A percentile compares a stretch with the other conserved stretches of the same genome.
Conservation (phyloP, 1,140 invertebrate genomes). For the Aradophagus sp. region DNA sequence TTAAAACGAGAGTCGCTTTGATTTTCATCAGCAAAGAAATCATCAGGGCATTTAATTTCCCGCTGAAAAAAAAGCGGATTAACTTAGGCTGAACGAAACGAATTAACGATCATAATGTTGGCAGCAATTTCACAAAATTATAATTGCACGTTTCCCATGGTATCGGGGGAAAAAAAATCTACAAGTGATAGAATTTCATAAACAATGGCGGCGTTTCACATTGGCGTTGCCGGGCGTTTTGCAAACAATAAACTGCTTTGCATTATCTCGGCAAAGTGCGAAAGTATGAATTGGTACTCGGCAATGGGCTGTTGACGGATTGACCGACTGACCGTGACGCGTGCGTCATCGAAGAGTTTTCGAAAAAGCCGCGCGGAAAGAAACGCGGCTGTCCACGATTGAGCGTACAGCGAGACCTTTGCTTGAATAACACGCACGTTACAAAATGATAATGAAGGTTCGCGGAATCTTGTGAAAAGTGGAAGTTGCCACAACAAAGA, state of each 20-base stretch:
- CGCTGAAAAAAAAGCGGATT: too few species aligned
- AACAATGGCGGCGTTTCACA: constrained; percentile 42
- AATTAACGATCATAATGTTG: too few species aligned
- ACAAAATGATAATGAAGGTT: constrained; percentile 46
- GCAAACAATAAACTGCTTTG: constrained; percentile 51
- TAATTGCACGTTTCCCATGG: constrained; percentile 11
- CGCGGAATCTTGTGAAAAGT: constrained; percentile 33
- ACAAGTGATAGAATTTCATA: constrained; percentile 36
- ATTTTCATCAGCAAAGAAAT: too few species aligned
- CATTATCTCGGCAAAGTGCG: constrained; percentile 45
- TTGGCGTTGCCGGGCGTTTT: constrained; percentile 28
- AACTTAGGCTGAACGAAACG: too few species aligned
- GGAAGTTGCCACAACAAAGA: constrained; percentile 44
- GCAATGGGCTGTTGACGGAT: constrained; percentile 32
- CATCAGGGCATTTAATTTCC: too few species aligned
- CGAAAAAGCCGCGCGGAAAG: constrained; percentile 17
- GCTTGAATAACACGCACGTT: constrained; percentile 21
- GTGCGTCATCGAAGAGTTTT: constrained; percentile 13
- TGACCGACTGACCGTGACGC: constrained; percentile 24
- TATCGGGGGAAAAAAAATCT: constrained; percentile 28
- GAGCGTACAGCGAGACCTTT: constrained; percentile 9
- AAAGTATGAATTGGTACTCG: constrained; percentile 18
- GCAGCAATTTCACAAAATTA: background rate
- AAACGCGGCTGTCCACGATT: too few species aligned
- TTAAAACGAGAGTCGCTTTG: too few species aligned